Conservation (phyloP, 2,113 vertebrate genomes). For the Aptenodytes forsteri region DNA sequence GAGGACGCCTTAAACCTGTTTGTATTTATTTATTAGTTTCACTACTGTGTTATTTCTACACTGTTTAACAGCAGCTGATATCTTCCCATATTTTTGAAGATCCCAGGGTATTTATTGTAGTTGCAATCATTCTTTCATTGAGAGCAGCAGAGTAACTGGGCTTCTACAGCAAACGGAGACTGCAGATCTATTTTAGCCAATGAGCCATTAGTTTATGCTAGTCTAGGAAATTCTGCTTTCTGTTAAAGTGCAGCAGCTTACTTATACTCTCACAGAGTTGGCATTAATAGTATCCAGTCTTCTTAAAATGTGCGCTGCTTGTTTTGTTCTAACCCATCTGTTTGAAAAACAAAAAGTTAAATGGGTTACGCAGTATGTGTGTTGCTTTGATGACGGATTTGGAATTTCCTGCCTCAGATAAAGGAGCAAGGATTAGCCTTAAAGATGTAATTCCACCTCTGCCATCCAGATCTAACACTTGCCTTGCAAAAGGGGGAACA, state of each 20-base stretch:
- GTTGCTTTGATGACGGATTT: not conserved
- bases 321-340: not conserved
- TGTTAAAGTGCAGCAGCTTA: not conserved
- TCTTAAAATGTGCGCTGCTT: not conserved
- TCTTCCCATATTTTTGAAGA: not conserved
- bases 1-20: not conserved
- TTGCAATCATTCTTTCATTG: not conserved
- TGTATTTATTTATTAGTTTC: conserved; percentile 21
- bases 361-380: not conserved
- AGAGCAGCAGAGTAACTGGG: not conserved
- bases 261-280: not conserved
- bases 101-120: not conserved
- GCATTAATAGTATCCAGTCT: not conserved
- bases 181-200: not conserved
- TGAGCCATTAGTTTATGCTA: not conserved
- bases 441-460: not conserved
- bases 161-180: not conserved
- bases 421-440: not conserved
- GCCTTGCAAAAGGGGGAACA: not conserved
- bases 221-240: not conserved
- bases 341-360: not conserved
- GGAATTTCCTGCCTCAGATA: not conserved
- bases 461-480: not conserved
- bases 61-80: not conserved
- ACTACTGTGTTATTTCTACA: not conserved